Evolutionary conservation across 2,113 vertebrate species (phyloP), one percentile per base, ranked within the genome.

Genomic region (Glaucidium brasilianum): DNA sequence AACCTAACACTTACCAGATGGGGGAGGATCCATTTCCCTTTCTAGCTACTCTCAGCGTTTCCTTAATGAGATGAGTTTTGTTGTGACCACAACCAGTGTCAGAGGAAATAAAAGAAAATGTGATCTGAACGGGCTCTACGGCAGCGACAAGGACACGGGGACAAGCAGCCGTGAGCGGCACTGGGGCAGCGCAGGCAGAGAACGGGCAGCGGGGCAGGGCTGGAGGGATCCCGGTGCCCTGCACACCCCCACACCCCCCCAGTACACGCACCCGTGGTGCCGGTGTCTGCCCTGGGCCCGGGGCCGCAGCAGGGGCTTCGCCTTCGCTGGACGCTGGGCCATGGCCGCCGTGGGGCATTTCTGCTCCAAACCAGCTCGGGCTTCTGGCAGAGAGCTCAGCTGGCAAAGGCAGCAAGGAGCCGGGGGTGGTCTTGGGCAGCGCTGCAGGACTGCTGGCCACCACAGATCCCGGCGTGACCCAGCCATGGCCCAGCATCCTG

Each of bases 291-390:
- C 8, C 2, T 0, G 4, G 35, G 30, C 23, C 58, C 15, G 34
- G 17, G 64, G 5, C 77, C 32, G 41, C 67, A 58, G 37, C 27
- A 2, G 12, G 19, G 52, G 8, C 18, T 21, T 59, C 59, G 60
- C 60, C 60, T 66, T 41, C 22, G 21, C 29, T 22, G 45, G 59
- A 10, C 47, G 20, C 14, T 3, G 2, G 10, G 1, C 15, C 21
- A 1, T 0, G 21, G 75, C 22, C 41, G 10, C 25, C 2, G 0
- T 0, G 1, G 21, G 20, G 8, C 1, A 1, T 25, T 77, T 43
- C 55, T 52, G 29, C 66, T 52, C 27, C 82, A 34, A 49, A 90
- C 1, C 78, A 52, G 52, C 29, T 74, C 41, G 8, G 1, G 34
- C 25, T 59, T 19, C 41, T 29, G 43, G 6, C 14, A 3, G 0